Percentiles rank a stretch among this genome's conserved stretches.
Conservation (phyloP, 2,888 invertebrate species). For the Caenorhabditis panamensis region DNA sequence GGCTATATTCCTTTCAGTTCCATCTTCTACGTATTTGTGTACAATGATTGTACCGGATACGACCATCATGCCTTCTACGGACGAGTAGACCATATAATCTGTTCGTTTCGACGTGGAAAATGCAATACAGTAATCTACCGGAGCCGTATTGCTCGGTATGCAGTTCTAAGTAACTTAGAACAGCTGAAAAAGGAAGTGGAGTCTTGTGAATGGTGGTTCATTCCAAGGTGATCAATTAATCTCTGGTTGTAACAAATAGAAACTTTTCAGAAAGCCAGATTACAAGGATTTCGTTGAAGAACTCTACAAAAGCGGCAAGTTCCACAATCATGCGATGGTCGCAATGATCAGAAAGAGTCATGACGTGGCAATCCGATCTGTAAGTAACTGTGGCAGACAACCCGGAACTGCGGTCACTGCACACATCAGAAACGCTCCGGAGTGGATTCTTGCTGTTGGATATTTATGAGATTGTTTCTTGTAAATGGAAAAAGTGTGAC, state of each 20-base stretch:
- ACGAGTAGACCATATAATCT: neutral
- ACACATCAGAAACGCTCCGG: neutral
- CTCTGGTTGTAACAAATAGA: neutral
- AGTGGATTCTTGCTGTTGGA: no score
- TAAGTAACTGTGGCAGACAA: neutral
- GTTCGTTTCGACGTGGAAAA: conserved; percentile 26
- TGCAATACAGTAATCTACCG: conserved; percentile 32
- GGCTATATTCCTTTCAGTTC: neutral
- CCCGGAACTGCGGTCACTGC: neutral
- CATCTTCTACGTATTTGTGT: conserved; percentile 18
- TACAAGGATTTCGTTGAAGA: neutral
- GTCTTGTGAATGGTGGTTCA: neutral
- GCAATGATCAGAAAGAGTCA: neutral
- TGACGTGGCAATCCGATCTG: neutral
- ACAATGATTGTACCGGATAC: conserved; percentile 30
- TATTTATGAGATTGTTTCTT: no score
- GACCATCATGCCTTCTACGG: conserved; percentile 18
- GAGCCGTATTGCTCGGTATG: neutral
- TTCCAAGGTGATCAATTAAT: neutral
- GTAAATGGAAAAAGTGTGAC: no score
- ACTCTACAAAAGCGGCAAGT: neutral
- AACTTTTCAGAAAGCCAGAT: neutral
- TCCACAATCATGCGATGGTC: neutral
- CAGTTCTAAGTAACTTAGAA: neutral
- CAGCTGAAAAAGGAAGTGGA: neutral